Base-by-base conservation (phyloP, 2,113 vertebrate genomes). In the Numida meleagris region DNA sequence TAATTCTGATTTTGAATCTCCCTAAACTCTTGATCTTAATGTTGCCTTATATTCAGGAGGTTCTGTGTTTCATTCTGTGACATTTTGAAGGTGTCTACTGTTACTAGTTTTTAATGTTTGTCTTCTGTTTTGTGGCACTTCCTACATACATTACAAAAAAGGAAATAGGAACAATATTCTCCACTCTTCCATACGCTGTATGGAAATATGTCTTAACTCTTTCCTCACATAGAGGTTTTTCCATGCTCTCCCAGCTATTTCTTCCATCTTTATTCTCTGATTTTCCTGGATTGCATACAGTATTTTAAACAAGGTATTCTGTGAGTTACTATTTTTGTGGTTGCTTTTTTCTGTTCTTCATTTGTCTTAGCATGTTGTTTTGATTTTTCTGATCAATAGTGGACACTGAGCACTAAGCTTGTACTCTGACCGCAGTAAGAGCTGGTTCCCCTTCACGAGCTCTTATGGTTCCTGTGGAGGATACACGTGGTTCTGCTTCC, bases 401-500 rank as follows among this genome's bases (percentile, higher is more conserved):
- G 45, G 29, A n/a, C 15, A 10, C 9, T 6, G 20, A 50, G 6
- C 23, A 12, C 8, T 51, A 18, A 31, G 14, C 8, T 78, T 62
- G 21, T 46, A 5, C 5, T 6, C 48, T 80, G 65, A 14, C 25
- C 66, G 40, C 43, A 51, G 9, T 42, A 43, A 43, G 40, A 71
- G 17, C 31, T 4, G 3, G 48, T 77, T 81, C 36, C 46, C 17
- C 72, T 89, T 70, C 18, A 67, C 51, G 15, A 82, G 42, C 24
- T 75, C 74, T 77, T 70, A 2, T 34, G 43, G 27, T 66, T 82
- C 5, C 0, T 4, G 10, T 63, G 33, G 66, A 55, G 63, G 27
- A 8, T 62, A 33, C 15, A 15, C 0, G 0, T 33, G 6, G 31
- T 38, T n/a, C 4, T 62, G 0, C 58, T 91, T 38, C 25, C 46